Conservation (phyloP, 2,888 invertebrate species). For the Sthenelais limicola region DNA sequence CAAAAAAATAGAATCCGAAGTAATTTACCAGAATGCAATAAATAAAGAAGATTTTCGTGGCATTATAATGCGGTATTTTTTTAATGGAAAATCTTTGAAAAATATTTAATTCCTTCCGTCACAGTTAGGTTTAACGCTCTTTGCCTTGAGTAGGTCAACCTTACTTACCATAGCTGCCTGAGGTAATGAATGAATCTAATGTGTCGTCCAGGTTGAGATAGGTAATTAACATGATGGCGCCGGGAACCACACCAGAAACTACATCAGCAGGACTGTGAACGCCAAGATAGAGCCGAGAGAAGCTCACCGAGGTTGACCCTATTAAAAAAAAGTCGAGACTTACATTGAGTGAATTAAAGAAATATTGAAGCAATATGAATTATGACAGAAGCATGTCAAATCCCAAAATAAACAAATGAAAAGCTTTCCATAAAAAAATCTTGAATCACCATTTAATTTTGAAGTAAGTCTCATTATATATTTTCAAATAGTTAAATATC, state of each 20-base stretch:
- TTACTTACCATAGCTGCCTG: slow-evolving; percentile 28
- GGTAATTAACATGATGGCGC: slow-evolving; percentile 16
- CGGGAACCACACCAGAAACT: slow-evolving; percentile 12
- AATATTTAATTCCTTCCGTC: no score
- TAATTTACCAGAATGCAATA: no score
- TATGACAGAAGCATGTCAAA: not conserved
- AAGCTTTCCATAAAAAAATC: not conserved
- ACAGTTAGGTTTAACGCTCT: no score
- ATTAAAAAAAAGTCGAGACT: no score
- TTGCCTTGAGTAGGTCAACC: no score
- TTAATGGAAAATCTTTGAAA: no score
- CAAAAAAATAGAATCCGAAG: no score
- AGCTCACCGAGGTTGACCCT: slow-evolving; percentile 34
- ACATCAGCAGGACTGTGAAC: slow-evolving; percentile 40
- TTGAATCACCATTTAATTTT: not conserved
- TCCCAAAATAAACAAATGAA: not conserved
- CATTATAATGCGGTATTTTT: no score
- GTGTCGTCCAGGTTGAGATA: slow-evolving; percentile 34
- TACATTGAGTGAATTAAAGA: not conserved
- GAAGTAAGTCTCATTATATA: not conserved
- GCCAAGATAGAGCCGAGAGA: slow-evolving; percentile 38
- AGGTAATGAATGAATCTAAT: slow-evolving; percentile 30
- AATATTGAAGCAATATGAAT: not conserved
- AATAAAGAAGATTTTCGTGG: no score
- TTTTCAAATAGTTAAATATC: not conserved